Evolutionary conservation across 2,113 vertebrate species (phyloP), one percentile per base, ranked within the genome.

Genomic region (Syrrhaptes paradoxus): DNA sequence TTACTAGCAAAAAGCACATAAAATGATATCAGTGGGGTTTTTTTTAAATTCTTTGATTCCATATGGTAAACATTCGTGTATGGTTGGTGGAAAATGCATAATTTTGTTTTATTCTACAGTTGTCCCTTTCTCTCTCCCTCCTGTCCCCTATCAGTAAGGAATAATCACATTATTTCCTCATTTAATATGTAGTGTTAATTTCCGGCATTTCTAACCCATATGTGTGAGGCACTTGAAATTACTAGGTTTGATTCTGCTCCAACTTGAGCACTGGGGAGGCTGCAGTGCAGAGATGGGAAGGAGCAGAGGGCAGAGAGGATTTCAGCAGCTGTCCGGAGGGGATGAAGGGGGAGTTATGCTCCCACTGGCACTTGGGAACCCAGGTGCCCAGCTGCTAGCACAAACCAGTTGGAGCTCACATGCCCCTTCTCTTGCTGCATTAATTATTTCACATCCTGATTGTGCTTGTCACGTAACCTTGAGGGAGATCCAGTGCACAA

Each of bases 1-100:
- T 94, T 95, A 95, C 95, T 90, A 91, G 91, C 49, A 90, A 93
- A 95, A 91, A 57, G 31, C 82, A 73, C 54, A 89, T 95, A 90
- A 96, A 95, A 68, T 87, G 0, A 25, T 97, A 97, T 97, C 91
- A 90, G 45, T 90, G 48, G 29, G 2, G 0, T 2, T 75, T 83
- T 73, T 52, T 1, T 55, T 46, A 59, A 85, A 74, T 86, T 90
- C 70, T 92, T 95, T 95, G 66, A 89, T 88, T 96, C 92, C 94
- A 94, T 87, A 54, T 96, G 94, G 95, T 87, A 92, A 93, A 92
- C 66, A 52, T 90, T 87, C 3, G 1, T 18, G 43, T 85, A 73
- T 67, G 49, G 73, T 89, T 48, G 48, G 54, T 93, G 83, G 90
- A 95, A 96, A 94, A 90, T 36, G n/a, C 38, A 49, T 84, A 10